Conservation (phyloP, 2,797 vertebrate genomes). For the Platyrinchus mystaceus region DNA sequence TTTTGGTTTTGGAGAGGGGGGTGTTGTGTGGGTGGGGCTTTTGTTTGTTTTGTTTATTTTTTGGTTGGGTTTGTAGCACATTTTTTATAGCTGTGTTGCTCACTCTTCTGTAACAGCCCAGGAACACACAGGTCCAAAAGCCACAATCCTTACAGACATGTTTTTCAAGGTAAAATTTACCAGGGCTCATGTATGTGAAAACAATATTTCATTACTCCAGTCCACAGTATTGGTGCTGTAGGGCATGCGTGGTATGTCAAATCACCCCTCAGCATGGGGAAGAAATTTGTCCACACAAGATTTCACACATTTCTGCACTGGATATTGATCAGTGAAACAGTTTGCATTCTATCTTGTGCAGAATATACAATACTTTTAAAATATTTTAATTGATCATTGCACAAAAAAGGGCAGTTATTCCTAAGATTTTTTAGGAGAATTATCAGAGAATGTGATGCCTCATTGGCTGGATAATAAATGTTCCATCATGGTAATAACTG, state of each 20-base stretch:
- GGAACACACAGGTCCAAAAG: background rate
- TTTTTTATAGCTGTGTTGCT: background rate
- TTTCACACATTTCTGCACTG: background rate
- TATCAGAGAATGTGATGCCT: background rate
- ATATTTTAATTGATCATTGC: background rate
- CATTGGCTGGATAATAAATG: slow-evolving; percentile 20
- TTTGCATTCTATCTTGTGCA: background rate
- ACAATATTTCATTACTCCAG: background rate
- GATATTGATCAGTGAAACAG: background rate
- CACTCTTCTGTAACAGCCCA: background rate
- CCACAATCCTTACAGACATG: background rate
- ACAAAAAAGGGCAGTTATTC: background rate
- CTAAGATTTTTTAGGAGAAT: background rate
- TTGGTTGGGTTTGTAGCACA: background rate
- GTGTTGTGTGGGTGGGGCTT: background rate
- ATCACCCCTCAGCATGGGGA: background rate
- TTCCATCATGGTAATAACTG: slow-evolving; percentile 27
- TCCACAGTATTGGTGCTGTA: background rate
- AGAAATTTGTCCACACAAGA: background rate
- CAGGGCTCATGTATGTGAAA: background rate
- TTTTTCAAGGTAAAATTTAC: background rate
- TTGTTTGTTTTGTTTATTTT: background rate
- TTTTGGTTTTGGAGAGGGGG: background rate
- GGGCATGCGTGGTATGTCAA: rapidly evolving
- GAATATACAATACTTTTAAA: background rate